Base-by-base conservation (phyloP, 35 echinoderm and acorn worm species). In the Strongylocentrotus purpuratus region DNA sequence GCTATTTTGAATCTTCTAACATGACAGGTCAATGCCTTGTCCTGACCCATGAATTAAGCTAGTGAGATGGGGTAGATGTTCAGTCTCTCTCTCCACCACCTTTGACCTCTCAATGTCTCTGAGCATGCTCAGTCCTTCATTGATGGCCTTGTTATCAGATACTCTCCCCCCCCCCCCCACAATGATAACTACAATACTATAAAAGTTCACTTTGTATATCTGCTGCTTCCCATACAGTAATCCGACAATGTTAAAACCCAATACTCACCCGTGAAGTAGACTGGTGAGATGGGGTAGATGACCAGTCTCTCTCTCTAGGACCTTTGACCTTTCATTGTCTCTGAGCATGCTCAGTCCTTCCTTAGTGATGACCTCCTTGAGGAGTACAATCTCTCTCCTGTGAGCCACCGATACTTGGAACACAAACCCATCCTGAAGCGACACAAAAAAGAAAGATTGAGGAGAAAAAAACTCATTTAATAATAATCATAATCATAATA, bases 321-420 rank as follows among this genome's bases (percentile, higher is more conserved):
- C 95, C 61, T 94, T 85, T 15, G 97, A 97, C 70, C 94, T 65
- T 33, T 88, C 48, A 55, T 96, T 99, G 33, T 97, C 98, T 86
- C 96, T 94, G 31, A 97, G 95, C 7, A 97, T 87, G n/a, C 96
- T 86, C 58, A 98, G 94, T 31, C 98, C 98, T 25, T 95, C 61
- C 20, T 94, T 86, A 18, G 94, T 95, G 28, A 61, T 17, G 9
- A 92, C 92, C 94, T 99, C 97, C 86, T 99, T 99, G 60, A 97
- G 86, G 25, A 99, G 48, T 3, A 86, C 93, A 5, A 99, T 94
- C 92, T 99, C 98, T 93, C 95, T 95, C 31, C 90, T 94, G 86
- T 99, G 96, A 41, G 98, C 96, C 20, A 99, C 96, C 31, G 95
- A 85, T 12, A 99, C 95, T 14, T 97, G 47, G 94, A 99, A 99